A percentile compares a stretch with the other conserved stretches of the same genome.
phyloP scores from a whole-genome alignment of 1,140 invertebrate genomes.

The Drosophila persimilis region DNA sequence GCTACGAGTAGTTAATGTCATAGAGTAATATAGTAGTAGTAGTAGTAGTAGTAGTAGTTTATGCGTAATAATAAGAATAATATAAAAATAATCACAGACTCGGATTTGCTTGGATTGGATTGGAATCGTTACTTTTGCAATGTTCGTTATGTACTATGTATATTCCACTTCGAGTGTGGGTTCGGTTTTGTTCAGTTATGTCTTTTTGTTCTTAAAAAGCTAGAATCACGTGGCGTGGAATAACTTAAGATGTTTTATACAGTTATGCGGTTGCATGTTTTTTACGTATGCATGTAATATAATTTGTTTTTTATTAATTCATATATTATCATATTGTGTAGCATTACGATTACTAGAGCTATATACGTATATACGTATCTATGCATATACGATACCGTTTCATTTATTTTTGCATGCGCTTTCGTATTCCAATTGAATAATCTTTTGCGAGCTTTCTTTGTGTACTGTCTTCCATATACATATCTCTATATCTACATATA shows the following conservation, averaged over 20 bases:
- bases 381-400: constrained; percentile 33
- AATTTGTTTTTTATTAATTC: constrained; percentile 51
- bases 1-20: constrained; percentile 9
- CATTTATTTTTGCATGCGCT: constrained; percentile 8
- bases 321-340: constrained; percentile 46
- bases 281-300: constrained; percentile 32
- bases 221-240: constrained; percentile 51
- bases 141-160: constrained; percentile 12
- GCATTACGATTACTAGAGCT: constrained; percentile 39
- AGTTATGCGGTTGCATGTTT: constrained; percentile 33
- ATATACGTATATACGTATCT: constrained; percentile 27
- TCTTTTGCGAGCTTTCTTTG: too few relatives aligned
- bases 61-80: constrained; percentile 58
- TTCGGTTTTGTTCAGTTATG: constrained; percentile 12
- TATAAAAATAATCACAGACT: constrained; percentile 76
- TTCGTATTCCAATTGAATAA: background rate
- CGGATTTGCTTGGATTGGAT: constrained; percentile 41
- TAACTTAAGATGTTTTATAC: constrained; percentile 43
- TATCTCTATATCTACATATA: constrained; percentile 22
- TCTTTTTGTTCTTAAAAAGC: constrained; percentile 34
- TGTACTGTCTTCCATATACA: background rate
- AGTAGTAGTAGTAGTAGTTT: constrained; percentile 6
- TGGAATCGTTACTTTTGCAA: constrained; percentile 36
- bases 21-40: constrained; percentile 26
- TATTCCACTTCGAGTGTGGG: constrained; percentile 28